phyloP scores from a whole-genome alignment of 2,888 invertebrate species.

The Drosophila falleni region DNA sequence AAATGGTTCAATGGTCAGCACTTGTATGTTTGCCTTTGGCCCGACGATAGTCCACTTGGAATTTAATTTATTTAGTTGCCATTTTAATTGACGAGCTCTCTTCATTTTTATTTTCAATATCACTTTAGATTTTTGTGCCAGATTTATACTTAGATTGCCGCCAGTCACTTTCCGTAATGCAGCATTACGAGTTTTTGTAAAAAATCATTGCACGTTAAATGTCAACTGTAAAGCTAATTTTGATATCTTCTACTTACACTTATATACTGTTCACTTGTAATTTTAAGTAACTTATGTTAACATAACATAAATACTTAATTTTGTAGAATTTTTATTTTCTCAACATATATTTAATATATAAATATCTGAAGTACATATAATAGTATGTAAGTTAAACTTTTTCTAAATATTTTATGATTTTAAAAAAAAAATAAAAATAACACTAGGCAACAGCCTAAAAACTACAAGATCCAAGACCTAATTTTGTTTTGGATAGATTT shows the following conservation, averaged over 20 bases:
- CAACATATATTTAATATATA: no score
- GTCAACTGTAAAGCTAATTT: background rate
- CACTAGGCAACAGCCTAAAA: no score
- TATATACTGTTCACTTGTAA: no score
- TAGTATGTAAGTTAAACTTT: no score
- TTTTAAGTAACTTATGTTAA: no score
- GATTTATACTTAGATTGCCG: slow-evolving; percentile 41
- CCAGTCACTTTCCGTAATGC: slow-evolving; percentile 49
- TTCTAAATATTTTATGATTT: no score
- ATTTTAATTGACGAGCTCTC: slow-evolving; percentile 61
- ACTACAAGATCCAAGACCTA: no score
- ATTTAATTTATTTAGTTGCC: slow-evolving; percentile 69
- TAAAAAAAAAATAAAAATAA: no score
- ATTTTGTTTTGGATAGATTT: no score
- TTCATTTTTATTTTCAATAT: slow-evolving; percentile 59
- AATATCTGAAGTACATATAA: no score
- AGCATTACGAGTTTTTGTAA: slow-evolving; percentile 15
- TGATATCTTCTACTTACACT: background rate
- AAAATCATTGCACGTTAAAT: slow-evolving; percentile 17
- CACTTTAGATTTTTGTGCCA: slow-evolving; percentile 42
- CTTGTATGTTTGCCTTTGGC: slow-evolving; percentile 71
- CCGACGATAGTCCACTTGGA: slow-evolving; percentile 40
- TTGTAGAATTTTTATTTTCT: no score
- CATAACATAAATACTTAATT: no score
- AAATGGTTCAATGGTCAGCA: slow-evolving; percentile 30